Evolutionary conservation across 2,113 vertebrate species (phyloP).

Genomic region (Cyprinus carpio): DNA sequence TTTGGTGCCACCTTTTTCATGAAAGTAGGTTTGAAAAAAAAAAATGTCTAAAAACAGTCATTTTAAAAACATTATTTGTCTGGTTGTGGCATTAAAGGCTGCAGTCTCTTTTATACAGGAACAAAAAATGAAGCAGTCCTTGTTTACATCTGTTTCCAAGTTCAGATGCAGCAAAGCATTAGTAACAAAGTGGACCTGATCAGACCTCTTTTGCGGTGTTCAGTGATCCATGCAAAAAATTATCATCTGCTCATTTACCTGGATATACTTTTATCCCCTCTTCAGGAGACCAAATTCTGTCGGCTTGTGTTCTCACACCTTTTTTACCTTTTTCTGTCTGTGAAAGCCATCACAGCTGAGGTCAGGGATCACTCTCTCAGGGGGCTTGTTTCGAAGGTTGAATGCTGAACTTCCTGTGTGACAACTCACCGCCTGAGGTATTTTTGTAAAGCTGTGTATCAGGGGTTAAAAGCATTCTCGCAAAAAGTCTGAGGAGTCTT

Average conservation of each 20-base stretch:
- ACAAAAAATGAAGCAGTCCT: background rate
- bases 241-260: constrained; percentile 21
- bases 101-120: background rate
- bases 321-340: constrained; percentile 19
- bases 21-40: background rate
- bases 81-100: background rate
- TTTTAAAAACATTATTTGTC: background rate
- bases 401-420: background rate
- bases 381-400: background rate
- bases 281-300: background rate
- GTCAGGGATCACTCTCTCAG: constrained; percentile 22
- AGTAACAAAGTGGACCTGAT: background rate
- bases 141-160: background rate
- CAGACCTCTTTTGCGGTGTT: background rate
- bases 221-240: constrained; percentile 5
- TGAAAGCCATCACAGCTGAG: constrained; percentile 10
- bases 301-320: background rate
- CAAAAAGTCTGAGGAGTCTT: constrained; percentile 8
- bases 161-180: constrained; percentile 4
- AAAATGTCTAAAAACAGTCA: background rate
- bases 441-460: constrained; percentile 20
- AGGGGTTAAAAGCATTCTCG: constrained; percentile 31
- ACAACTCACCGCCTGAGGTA: constrained; percentile 8
- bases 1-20: background rate
- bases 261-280: background rate